These are phyloP conservation scores for Acanthosepion esculentum DNA, from an alignment of 2,888 invertebrate species.

Conservation along the genomic window DNA sequence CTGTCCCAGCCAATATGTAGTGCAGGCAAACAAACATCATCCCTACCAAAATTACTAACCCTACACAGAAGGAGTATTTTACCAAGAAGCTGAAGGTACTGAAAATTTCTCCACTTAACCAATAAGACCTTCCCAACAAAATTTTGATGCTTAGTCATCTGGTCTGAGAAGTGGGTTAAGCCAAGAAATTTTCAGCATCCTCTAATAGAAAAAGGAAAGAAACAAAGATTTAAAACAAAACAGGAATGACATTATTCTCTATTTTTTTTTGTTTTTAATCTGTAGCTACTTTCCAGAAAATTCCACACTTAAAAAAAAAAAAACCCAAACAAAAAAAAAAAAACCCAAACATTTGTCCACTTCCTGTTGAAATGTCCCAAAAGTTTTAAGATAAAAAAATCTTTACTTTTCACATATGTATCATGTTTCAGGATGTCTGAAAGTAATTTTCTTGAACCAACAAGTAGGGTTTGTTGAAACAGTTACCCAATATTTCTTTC, in stretches of 20 bases:
- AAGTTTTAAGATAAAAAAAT: background rate
- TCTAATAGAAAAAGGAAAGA: background rate
- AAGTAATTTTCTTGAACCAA: background rate
- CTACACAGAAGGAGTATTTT: background rate
- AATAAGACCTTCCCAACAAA: no score
- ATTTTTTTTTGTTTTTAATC: background rate
- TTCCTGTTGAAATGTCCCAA: background rate
- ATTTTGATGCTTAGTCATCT: no score
- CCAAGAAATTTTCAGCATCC: no score
- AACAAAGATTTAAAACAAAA: background rate
- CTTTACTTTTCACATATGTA: background rate
- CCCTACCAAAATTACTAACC: background rate
- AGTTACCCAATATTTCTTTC: background rate
- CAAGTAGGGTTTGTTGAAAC: background rate
- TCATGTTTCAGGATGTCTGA: background rate
- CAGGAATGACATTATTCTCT: background rate
- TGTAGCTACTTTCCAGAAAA: background rate
- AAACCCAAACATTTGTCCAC: background rate
- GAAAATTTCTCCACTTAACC: no score
- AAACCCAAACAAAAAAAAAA: background rate
- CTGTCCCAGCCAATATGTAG: slow-evolving; percentile 24
- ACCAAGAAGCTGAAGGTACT: background rate
- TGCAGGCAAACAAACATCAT: background rate
- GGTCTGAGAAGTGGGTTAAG: no score
- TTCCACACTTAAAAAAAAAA: background rate